phyloP scores from a whole-genome alignment of 2,888 invertebrate genomes.

The Drosophila phalerata region DNA sequence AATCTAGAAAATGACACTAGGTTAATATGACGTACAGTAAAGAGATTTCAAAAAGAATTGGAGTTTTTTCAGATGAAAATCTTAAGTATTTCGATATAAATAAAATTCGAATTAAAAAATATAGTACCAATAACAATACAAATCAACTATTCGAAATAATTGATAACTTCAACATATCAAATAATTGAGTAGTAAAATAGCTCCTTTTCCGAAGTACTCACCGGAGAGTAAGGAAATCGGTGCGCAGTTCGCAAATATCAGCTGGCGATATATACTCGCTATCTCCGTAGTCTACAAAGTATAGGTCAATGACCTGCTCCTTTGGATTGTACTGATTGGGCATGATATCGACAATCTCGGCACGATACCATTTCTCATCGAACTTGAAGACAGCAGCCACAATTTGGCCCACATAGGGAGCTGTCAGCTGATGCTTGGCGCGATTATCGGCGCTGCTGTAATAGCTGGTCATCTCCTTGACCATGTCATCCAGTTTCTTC shows the following conservation, averaged over 20 bases:
- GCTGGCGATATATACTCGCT: conserved; percentile 89
- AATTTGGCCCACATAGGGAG: conserved; percentile 90
- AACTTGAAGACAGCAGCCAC: conserved; percentile 94
- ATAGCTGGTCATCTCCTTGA: conserved; percentile 93
- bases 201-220: conserved; percentile 44
- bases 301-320: conserved; percentile 89
- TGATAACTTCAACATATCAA: too few species aligned
- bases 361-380: conserved; percentile 91
- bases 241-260: conserved; percentile 90
- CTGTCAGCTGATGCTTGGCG: conserved; percentile 87
- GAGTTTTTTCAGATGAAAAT: too few species aligned
- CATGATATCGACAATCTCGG: conserved; percentile 89
- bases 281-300: conserved; percentile 96
- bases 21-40: neutral
- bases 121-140: too few species aligned
- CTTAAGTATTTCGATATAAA: too few species aligned
- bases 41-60: too few species aligned
- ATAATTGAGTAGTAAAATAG: too few species aligned
- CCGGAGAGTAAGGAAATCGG: conserved; percentile 87
- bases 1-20: conserved; percentile 72
- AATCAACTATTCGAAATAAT: too few species aligned
- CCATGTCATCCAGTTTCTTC: conserved; percentile 91
- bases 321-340: conserved; percentile 88
- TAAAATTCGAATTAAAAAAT: too few species aligned
- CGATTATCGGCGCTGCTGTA: conserved; percentile 89